A percentile compares a stretch with the other conserved stretches of the same genome.
phyloP scores from a whole-genome alignment of 2,113 vertebrate species.

The Pollimyrus isidori region DNA sequence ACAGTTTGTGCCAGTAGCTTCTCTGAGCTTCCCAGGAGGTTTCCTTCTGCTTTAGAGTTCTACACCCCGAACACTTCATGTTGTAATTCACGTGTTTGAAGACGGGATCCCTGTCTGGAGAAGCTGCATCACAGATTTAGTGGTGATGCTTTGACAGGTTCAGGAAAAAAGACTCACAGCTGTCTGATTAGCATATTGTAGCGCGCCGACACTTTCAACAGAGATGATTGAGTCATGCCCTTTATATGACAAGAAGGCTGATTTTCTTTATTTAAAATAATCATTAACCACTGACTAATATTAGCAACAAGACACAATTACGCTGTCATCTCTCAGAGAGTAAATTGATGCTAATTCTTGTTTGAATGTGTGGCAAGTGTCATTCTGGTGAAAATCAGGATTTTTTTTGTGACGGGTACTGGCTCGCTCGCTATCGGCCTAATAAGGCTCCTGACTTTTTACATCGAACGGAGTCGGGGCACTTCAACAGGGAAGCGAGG shows the following conservation, averaged over 20 bases:
- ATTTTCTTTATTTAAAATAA: constrained; percentile 6
- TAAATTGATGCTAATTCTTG: neutral
- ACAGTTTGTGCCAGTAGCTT: neutral
- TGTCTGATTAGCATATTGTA: neutral
- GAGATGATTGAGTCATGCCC: neutral
- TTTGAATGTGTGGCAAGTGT: neutral
- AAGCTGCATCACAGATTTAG: neutral
- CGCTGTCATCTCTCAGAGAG: neutral
- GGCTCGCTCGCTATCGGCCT: neutral
- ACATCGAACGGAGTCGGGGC: neutral
- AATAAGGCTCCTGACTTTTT: neutral
- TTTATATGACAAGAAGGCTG: neutral
- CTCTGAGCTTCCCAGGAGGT: neutral
- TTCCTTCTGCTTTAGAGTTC: neutral
- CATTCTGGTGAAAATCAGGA: neutral
- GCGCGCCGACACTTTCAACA: neutral
- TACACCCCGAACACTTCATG: neutral
- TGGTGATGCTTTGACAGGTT: neutral
- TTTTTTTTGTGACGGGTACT: neutral
- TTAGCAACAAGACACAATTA: neutral
- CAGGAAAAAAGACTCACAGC: neutral
- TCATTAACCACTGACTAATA: neutral
- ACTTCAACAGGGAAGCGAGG: neutral
- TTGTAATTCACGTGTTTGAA: neutral
- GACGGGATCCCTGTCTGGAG: neutral